Conservation (phyloP, 30 jellyfish, hydroid and myxozoan species). For the Turritopsis rubra region DNA sequence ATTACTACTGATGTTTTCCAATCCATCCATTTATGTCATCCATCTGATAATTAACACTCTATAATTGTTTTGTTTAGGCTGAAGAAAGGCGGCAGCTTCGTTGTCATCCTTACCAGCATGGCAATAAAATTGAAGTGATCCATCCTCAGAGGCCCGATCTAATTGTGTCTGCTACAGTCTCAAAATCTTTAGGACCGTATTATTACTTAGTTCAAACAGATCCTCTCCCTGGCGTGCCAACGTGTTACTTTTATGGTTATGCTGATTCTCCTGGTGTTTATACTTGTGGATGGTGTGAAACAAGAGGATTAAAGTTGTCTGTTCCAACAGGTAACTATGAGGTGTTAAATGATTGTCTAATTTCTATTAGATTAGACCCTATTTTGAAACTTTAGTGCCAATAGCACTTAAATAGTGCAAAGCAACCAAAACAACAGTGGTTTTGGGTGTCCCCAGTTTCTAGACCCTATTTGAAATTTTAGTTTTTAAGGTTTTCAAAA, state of each 20-base stretch:
- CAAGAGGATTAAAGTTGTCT: slow-evolving; percentile 49
- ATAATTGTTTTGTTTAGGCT: slow-evolving; percentile 35
- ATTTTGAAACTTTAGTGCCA: too few relatives aligned
- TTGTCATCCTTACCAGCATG: slow-evolving; percentile 77
- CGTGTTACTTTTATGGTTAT: slow-evolving; percentile 66
- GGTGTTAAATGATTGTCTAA: too few relatives aligned
- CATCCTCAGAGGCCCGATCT: slow-evolving; percentile 81
- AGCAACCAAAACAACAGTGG: too few relatives aligned
- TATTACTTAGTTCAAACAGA: slow-evolving; percentile 77
- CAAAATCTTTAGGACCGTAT: slow-evolving; percentile 93
- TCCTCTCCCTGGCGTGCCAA: slow-evolving; percentile 55
- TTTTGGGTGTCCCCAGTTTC: too few relatives aligned
- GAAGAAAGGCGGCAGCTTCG: slow-evolving; percentile 55
- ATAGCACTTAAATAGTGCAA: too few relatives aligned
- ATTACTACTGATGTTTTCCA: too few relatives aligned
- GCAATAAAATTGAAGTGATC: slow-evolving; percentile 74
- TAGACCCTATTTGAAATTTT: too few relatives aligned
- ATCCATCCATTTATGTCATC: too few relatives aligned
- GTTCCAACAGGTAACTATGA: slow-evolving; percentile 55
- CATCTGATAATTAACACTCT: not conserved
- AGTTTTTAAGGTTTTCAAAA: too few relatives aligned
- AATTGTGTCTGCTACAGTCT: slow-evolving; percentile 64
- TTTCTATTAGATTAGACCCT: too few relatives aligned
- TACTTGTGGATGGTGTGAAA: slow-evolving; percentile 76
- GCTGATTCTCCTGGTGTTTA: slow-evolving; percentile 74